Base-by-base conservation (phyloP, 2,888 invertebrate genomes). In the Parapristionchus giblindavisi region DNA sequence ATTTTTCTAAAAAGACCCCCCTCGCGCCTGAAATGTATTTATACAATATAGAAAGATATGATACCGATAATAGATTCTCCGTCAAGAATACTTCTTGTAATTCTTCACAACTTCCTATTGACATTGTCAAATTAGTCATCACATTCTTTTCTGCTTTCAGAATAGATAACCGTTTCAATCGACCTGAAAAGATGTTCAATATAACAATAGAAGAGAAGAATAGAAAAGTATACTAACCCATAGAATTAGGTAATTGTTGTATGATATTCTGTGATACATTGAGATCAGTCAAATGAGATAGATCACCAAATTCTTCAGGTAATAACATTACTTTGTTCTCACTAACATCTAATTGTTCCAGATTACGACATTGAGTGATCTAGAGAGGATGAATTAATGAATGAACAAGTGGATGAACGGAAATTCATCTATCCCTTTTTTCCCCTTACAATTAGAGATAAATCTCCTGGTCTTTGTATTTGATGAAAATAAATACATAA, bases 81-180 rank as follows among this genome's bases (percentile, higher is more conserved):
- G 97, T 97, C 88, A 99, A 91, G 89, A 98, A 96, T 88, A 99
- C 91, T 91, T 99, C 99, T 91, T 96, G 95, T 88, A 99, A 91
- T 89, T 92, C 92, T 89, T 93, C 93, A 91, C 96, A 96, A 89
- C 94, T 94, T 90, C 89, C 91, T 76, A 91, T 90, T 72, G 89
- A 88, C 3, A 89, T 85, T 14, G 90, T 90, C 8, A 91, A 82
- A 3, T 87, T 83, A 24, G 88, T 81, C 61, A 91, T 81, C 63
- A 89, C 85, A 81, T 91, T 91, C 79, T 89, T 89, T 76, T 89
- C 97, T 90, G 96, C 92, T 91, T 99, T 99, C 83, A 99, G 91
- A 89, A 97, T 98, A 81, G 94, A 93, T 89, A 99, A 92, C 89
- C 94, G 94, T 87, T 92, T 92, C 86, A 99, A 91, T 88, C 93